phyloP scores from a whole-genome alignment of 2,797 vertebrate species.

The Gambelia wislizenii region DNA sequence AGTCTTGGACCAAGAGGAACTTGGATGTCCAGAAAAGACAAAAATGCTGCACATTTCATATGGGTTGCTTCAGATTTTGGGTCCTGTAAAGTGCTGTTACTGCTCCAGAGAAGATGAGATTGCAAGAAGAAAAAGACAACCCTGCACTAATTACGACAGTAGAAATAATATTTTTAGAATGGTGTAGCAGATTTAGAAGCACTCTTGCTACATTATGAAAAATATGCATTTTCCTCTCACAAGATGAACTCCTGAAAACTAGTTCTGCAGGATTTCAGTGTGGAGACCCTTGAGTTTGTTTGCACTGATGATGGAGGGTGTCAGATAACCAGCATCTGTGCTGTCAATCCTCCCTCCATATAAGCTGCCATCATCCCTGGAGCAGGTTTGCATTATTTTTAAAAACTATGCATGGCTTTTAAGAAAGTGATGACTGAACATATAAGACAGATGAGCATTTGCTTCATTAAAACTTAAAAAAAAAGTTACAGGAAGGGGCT shows the following conservation, averaged over 20 bases:
- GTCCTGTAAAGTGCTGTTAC: neutral
- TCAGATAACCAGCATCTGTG: neutral
- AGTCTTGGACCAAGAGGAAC: neutral
- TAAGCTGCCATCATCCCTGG: neutral
- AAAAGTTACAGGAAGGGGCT: neutral
- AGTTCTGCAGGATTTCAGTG: neutral
- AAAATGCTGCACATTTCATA: neutral
- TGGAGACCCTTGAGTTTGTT: neutral
- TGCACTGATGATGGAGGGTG: neutral
- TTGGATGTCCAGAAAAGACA: neutral
- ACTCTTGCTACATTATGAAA: neutral
- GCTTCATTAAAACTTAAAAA: neutral
- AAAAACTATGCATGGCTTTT: neutral
- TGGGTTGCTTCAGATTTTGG: constrained; percentile 7
- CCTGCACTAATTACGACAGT: neutral
- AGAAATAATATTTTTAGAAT: neutral
- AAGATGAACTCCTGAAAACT: neutral
- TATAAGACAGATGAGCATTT: neutral
- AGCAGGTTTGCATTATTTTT: neutral
- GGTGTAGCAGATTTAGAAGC: too few relatives aligned
- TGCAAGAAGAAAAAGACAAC: neutral
- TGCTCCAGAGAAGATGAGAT: neutral
- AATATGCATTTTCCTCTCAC: neutral
- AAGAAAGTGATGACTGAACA: neutral
- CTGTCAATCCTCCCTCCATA: neutral